These are phyloP conservation scores for Bruchidius siliquastri DNA, from an alignment of 2,888 invertebrate species.

Conservation along the genomic window DNA sequence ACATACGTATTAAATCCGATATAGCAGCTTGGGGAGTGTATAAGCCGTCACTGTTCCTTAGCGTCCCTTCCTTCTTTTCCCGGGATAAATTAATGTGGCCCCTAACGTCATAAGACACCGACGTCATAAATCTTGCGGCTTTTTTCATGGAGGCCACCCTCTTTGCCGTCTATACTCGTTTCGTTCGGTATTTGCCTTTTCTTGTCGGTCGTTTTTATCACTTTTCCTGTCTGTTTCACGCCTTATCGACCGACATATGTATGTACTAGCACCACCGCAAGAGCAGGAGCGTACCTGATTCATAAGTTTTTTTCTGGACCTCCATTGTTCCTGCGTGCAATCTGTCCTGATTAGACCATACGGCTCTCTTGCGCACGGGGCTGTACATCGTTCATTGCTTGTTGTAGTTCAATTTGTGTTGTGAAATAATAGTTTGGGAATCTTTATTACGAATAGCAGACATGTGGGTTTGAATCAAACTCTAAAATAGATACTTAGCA, in stretches of 20 bases:
- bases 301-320: too few relatives aligned
- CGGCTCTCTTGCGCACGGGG: too few relatives aligned
- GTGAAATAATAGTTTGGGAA: too few relatives aligned
- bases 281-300: neutral
- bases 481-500: too few relatives aligned
- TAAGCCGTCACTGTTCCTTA: neutral
- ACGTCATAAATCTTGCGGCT: slow-evolving; percentile 5
- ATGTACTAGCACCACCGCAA: neutral
- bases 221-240: slow-evolving; percentile 6
- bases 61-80: neutral
- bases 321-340: too few relatives aligned
- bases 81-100: slow-evolving; percentile 3
- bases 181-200: slow-evolving; percentile 1
- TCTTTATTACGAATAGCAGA: too few relatives aligned
- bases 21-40: neutral
- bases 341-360: too few relatives aligned
- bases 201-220: slow-evolving; percentile 1
- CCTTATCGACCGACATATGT: slow-evolving; percentile 1
- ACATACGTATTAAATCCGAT: neutral
- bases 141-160: neutral
- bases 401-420: too few relatives aligned
- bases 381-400: too few relatives aligned
- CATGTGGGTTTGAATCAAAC: too few relatives aligned
- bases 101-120: slow-evolving; percentile 3
- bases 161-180: slow-evolving; percentile 1